These are phyloP conservation scores for Cataglyphis livida DNA, from an alignment of 2,888 invertebrate species.

Conservation along the genomic window DNA sequence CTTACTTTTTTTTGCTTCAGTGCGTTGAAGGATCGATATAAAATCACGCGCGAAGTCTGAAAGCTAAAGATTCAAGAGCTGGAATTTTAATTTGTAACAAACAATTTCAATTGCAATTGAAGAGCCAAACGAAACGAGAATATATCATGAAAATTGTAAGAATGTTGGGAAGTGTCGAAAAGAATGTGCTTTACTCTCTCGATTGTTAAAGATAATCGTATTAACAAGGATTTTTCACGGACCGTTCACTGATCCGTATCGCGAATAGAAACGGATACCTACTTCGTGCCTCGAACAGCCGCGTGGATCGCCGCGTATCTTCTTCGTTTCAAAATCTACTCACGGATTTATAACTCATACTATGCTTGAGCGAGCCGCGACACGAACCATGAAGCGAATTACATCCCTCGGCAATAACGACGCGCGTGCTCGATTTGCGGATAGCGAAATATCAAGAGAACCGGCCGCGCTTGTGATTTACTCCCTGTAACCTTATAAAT, in stretches of 20 bases:
- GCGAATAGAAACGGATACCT: conserved; percentile 39
- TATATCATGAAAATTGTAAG: neutral
- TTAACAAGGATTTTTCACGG: conserved; percentile 49
- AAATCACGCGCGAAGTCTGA: neutral
- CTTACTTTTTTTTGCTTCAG: neutral
- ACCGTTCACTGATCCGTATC: conserved; percentile 48
- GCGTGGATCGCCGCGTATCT: conserved; percentile 36
- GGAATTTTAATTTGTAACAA: neutral
- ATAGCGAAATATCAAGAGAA: conserved; percentile 64
- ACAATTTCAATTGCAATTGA: neutral
- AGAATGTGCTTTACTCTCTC: neutral
- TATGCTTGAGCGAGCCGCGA: conserved; percentile 37
- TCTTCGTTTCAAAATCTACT: conserved; percentile 49
- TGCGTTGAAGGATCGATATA: neutral
- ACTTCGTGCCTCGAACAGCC: conserved; percentile 26
- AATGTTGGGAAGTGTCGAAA: neutral
- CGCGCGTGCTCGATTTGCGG: conserved; percentile 42
- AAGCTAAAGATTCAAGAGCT: neutral
- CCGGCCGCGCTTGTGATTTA: conserved; percentile 58
- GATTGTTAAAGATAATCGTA: conserved; percentile 34
- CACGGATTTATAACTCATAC: conserved; percentile 49
- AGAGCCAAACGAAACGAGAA: neutral
- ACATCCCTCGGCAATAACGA: conserved; percentile 49
- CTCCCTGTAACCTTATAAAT: conserved; percentile 64
- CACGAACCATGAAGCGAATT: conserved; percentile 43